Percentiles rank a stretch among this genome's conserved stretches.
These are phyloP conservation scores for Cottoperca gobio DNA, from an alignment of 2,797 vertebrate genomes.

Conservation along the genomic window DNA sequence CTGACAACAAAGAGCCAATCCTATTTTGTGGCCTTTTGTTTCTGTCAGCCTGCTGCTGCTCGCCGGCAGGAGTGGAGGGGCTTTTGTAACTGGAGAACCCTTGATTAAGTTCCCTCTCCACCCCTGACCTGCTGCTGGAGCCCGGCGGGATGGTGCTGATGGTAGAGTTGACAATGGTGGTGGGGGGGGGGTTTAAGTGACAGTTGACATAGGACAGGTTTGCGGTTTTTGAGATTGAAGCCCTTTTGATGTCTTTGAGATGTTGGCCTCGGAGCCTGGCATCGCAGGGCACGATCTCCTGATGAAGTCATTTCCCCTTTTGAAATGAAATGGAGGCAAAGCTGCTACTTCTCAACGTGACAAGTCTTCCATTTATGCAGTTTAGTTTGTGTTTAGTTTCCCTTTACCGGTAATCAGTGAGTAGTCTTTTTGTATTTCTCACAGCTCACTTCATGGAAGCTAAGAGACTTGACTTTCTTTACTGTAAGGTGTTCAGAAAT, in stretches of 20 bases:
- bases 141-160: conserved; percentile 37
- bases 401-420: not conserved
- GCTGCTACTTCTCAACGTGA: conserved; percentile 45
- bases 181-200: conserved; percentile 74
- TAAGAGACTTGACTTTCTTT: not conserved
- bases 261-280: conserved; percentile 48
- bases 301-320: conserved; percentile 64
- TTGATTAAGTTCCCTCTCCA: conserved; percentile 82
- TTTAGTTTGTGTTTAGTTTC: conserved; percentile 36
- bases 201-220: conserved; percentile 82
- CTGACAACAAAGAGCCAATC: conserved; percentile 53
- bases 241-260: conserved; percentile 65
- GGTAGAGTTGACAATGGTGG: conserved; percentile 6
- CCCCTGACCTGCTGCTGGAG: conserved; percentile 72
- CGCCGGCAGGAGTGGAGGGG: conserved; percentile 47
- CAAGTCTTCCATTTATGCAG: conserved; percentile 31
- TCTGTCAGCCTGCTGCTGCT: conserved; percentile 51
- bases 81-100: conserved; percentile 84
- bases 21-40: conserved; percentile 59
- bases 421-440: not conserved
- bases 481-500: not conserved
- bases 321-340: conserved; percentile 23
- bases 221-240: conserved; percentile 68
- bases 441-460: not conserved
- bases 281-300: conserved; percentile 39